Evolutionary conservation across 35 echinoderm and acorn worm species (phyloP), one percentile per base, ranked within the genome.

Genomic region (Amphiura filiformis): DNA sequence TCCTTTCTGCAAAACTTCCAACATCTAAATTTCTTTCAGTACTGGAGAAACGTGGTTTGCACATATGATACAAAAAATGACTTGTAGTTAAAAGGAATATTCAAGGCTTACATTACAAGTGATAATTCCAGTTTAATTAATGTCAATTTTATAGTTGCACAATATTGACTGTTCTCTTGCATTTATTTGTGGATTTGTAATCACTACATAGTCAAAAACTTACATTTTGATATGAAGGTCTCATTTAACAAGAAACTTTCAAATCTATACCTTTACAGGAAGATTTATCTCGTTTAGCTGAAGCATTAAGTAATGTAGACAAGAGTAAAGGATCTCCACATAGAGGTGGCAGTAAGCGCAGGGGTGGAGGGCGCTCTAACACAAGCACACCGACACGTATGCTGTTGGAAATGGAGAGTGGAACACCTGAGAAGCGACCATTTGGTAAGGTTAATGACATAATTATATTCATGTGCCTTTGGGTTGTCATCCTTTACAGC

Each of bases 281-380:
- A 52, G 44, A 52, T 20, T 52, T 52, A 52, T 11, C 44, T 20
- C 7, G 20, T 11, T 11, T 52, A 11, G 20, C 7, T 11, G 44
- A 52, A 52, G 44, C 44, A 52, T 52, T 52, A 20, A 52, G 44
- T 20, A 20, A 52, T 0, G 31, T 18, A 0, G 84, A 86, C 13
- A 86, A 86, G 61, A 75, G 4, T 26, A 86, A 86, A 34, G 84
- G 84, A 18, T 86, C 84, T 32, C 84, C 84, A 17, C 70, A 70
- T 37, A 31, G 84, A 7, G 65, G 84, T 38, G 22, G 35, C 33
- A n/a, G n/a, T n/a, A 70, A 39, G 57, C 38, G 70, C 32, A 33
- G 61, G n/a, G 84, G 57, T 34, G 84, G 84, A n/a, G 84, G 57
- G 12, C 84, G 84, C 26, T 86, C 84, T 32, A 86, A 86, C 61